Percentiles rank a stretch among this genome's conserved stretches.
Evolutionary conservation across 2,797 vertebrate species (phyloP).

Genomic region (Chelidonichthys spinosus): DNA sequence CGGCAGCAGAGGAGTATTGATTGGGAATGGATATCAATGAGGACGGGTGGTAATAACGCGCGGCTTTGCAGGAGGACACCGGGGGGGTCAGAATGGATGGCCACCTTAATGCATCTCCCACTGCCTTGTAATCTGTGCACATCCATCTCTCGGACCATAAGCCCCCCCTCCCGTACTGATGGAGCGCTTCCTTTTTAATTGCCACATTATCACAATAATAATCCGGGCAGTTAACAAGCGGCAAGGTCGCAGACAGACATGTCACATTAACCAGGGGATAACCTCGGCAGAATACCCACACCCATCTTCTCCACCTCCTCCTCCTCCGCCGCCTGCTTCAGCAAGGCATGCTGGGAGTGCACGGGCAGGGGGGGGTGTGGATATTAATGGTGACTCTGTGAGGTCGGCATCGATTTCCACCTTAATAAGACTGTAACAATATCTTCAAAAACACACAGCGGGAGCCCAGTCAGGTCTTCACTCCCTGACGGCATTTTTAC

Average conservation of each 20-base stretch:
- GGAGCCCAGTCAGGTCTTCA: neutral
- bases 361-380: neutral
- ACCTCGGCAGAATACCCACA: slow-evolving; percentile 70
- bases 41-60: slow-evolving; percentile 69
- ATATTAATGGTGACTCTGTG: slow-evolving; percentile 67
- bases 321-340: slow-evolving; percentile 18
- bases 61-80: slow-evolving; percentile 25
- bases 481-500: neutral
- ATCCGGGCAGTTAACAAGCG: slow-evolving; percentile 82
- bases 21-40: slow-evolving; percentile 77
- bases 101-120: slow-evolving; percentile 77
- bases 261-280: slow-evolving; percentile 86
- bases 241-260: slow-evolving; percentile 84
- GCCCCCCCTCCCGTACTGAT: slow-evolving; percentile 63
- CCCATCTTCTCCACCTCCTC: slow-evolving; percentile 23
- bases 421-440: slow-evolving; percentile 74
- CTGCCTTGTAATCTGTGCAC: slow-evolving; percentile 74
- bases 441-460: slow-evolving; percentile 67
- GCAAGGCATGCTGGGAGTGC: slow-evolving; percentile 67
- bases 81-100: slow-evolving; percentile 72
- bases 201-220: slow-evolving; percentile 87
- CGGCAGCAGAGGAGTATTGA: slow-evolving; percentile 71
- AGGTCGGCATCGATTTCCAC: slow-evolving; percentile 73
- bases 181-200: slow-evolving; percentile 82
- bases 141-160: slow-evolving; percentile 77